phyloP scores from a whole-genome alignment of 2,113 vertebrate genomes.

The Entomyzon cyanotis region DNA sequence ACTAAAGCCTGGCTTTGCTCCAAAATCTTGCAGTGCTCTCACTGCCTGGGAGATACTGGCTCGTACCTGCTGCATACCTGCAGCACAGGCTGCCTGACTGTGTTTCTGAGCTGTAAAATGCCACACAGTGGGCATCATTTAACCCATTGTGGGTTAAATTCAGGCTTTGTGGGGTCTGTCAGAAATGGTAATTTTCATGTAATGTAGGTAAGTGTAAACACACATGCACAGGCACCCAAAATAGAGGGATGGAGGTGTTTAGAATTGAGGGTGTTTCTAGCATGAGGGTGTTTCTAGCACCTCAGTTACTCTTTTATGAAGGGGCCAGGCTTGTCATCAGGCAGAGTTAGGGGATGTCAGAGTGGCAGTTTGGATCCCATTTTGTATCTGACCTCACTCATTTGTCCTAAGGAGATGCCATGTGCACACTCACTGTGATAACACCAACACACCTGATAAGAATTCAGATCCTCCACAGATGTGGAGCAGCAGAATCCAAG shows the following conservation, averaged over 20 bases:
- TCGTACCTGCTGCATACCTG: background rate
- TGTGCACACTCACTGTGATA: background rate
- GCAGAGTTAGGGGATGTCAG: background rate
- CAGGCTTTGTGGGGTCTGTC: background rate
- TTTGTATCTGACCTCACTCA: background rate
- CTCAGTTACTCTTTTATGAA: background rate
- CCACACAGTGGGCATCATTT: background rate
- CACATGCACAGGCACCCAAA: background rate
- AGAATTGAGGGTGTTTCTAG: background rate
- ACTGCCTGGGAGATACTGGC: background rate
- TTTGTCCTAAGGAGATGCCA: background rate
- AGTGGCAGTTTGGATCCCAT: background rate
- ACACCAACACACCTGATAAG: background rate
- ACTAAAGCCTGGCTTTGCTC: slow-evolving; percentile 16
- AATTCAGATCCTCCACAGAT: background rate
- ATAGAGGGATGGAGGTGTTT: background rate
- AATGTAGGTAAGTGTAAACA: too few species aligned
- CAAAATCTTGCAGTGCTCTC: slow-evolving; percentile 7
- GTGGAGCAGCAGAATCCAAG: background rate
- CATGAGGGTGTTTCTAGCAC: background rate
- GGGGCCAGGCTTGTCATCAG: background rate
- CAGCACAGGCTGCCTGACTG: background rate
- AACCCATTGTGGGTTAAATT: background rate
- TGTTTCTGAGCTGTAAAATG: background rate
- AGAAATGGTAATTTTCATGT: background rate